These are phyloP conservation scores for Fopius arisanus DNA, from an alignment of 1,140 invertebrate species.

Conservation along the genomic window DNA sequence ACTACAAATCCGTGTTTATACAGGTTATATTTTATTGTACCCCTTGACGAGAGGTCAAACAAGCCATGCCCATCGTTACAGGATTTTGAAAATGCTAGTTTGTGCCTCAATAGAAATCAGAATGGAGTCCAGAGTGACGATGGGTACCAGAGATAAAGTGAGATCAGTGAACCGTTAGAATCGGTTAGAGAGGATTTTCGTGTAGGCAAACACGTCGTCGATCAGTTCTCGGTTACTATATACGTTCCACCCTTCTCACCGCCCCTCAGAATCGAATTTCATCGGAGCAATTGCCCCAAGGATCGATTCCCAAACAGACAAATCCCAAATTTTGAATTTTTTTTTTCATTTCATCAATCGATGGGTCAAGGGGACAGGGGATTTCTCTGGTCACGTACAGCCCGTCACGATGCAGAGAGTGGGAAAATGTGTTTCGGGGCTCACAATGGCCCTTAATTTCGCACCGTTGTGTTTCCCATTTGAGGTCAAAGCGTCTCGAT, in stretches of 20 bases:
- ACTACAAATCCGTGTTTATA: background rate
- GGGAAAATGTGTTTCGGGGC: slow-evolving; percentile 47
- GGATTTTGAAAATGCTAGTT: slow-evolving; percentile 10
- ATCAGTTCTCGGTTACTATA: slow-evolving; percentile 43
- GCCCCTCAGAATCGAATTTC: background rate
- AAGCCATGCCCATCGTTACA: slow-evolving; percentile 14
- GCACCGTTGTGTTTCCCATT: background rate
- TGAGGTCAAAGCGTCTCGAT: slow-evolving; percentile 18
- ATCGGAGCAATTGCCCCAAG: background rate
- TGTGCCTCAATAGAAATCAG: slow-evolving; percentile 2
- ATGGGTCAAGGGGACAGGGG: background rate
- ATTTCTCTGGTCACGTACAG: slow-evolving; percentile 22
- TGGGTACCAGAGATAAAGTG: slow-evolving; percentile 33
- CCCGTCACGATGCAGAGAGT: slow-evolving; percentile 43
- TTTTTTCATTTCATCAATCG: no score
- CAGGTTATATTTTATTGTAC: background rate
- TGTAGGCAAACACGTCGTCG: slow-evolving; percentile 61
- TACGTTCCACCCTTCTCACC: slow-evolving; percentile 27
- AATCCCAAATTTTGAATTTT: background rate
- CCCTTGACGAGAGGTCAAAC: slow-evolving; percentile 33
- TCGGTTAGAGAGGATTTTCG: slow-evolving; percentile 65
- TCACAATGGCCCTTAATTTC: slow-evolving; percentile 52
- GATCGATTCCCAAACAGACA: background rate
- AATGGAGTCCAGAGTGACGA: slow-evolving; percentile 25
- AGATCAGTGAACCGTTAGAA: slow-evolving; percentile 61